Evolutionary conservation across 2,113 vertebrate species (phyloP), one percentile per base, ranked within the genome.

Genomic region (Pelvicachromis taeniatus): DNA sequence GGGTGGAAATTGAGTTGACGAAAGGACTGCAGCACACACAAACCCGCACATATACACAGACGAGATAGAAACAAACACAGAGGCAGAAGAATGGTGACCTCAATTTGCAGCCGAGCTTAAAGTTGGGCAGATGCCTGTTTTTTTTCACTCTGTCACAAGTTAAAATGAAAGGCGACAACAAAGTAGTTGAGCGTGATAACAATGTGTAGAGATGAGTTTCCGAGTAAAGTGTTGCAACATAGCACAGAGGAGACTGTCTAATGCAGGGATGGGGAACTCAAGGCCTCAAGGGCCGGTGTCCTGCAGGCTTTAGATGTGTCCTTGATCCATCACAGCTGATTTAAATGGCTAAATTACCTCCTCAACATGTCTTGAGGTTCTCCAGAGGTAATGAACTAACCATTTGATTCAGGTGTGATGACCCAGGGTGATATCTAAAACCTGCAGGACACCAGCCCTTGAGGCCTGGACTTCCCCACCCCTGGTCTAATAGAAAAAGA

Each of bases 31-130:
- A 50, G 21, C 10, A 42, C 21, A 77, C 54, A 1, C 38, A 2
- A 31, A 50, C 82, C 38, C 58, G 13, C 52, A 0, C 16, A 80
- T 26, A 31, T 7, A 63, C 26, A 84, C 17, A 29, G 7, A 78
- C n/a, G 35, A 63, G 73, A 42, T 48, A 65, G 31, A 23, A 85
- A 75, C 53, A 80, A 65, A 88, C 73, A 78, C 9, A 68, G 2
- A 35, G 26, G 33, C 19, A 35, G 11, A n/a, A 13, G 23, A 75
- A 23, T 52, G 58, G 61, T 0, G 52, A 26, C 17, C 19, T 45
- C 59, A 33, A 79, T 84, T 54, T 77, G 58, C 29, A 79, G 65
- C 4, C 75, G 3, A 16, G 56, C 52, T 82, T 61, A 13, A 21
- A 17, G 61, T 38, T 54, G 48, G n/a, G 48, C 45, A 65, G 33